Conservation (phyloP, 2,797 vertebrate genomes). For the Poecilia wingei region DNA sequence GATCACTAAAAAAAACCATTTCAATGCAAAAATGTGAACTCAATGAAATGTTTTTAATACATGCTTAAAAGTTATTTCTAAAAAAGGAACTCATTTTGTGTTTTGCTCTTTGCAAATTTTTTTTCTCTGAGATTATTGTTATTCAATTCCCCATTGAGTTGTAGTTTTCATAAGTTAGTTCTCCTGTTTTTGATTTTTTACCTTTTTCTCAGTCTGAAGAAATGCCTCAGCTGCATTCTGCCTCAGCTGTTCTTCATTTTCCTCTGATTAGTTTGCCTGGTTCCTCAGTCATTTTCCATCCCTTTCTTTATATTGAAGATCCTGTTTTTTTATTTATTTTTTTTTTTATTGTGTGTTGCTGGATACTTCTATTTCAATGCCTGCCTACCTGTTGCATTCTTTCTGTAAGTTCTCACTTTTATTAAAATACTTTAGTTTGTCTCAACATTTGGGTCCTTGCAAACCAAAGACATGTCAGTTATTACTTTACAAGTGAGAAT, state of each 20-base stretch:
- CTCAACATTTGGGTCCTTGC: too few species aligned
- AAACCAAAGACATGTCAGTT: too few species aligned
- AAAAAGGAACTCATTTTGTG: not conserved
- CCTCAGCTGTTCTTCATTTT: not conserved
- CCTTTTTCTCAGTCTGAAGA: not conserved
- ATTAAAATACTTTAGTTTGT: too few species aligned
- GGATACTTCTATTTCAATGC: too few species aligned
- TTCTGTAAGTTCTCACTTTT: too few species aligned
- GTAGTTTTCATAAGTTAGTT: not conserved
- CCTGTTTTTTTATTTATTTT: too few species aligned
- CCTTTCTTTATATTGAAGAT: not conserved
- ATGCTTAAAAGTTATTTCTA: not conserved
- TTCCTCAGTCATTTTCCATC: not conserved
- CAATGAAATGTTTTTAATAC: not conserved
- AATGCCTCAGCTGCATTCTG: not conserved
- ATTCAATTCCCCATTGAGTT: not conserved
- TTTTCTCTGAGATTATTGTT: not conserved
- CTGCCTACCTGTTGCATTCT: too few species aligned
- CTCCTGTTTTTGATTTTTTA: not conserved
- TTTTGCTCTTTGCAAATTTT: not conserved
- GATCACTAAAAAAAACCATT: not conserved
- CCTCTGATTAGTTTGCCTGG: not conserved
- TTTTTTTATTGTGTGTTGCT: too few species aligned
- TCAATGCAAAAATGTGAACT: not conserved
- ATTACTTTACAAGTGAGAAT: too few species aligned